Evolutionary conservation across 2,888 invertebrate genomes (phyloP).

Genomic region (Cyclophora punctaria): DNA sequence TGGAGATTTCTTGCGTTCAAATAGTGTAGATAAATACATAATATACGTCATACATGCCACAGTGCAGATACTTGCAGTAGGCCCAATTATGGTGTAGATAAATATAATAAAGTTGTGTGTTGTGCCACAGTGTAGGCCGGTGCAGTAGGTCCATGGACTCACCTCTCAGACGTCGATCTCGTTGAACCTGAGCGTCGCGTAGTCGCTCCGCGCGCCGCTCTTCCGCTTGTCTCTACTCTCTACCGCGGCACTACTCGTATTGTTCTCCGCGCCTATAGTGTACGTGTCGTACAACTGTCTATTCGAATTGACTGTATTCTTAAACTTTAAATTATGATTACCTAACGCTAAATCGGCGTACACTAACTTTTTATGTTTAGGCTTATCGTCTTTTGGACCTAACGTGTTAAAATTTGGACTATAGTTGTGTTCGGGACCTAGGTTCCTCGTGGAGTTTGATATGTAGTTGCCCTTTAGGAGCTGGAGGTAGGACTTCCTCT

Average conservation of each 20-base stretch:
- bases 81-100: neutral
- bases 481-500: constrained; percentile 63
- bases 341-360: constrained; percentile 73
- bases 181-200: constrained; percentile 69
- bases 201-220: constrained; percentile 46
- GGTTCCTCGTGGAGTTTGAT: constrained; percentile 65
- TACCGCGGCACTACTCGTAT: constrained; percentile 37
- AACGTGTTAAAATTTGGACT: constrained; percentile 51
- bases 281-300: constrained; percentile 72
- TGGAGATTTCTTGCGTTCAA: too few relatives aligned
- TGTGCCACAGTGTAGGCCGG: neutral
- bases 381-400: constrained; percentile 59
- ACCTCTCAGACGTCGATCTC: constrained; percentile 72
- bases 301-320: constrained; percentile 74
- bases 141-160: constrained; percentile 25
- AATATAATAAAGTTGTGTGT: neutral
- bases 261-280: constrained; percentile 60
- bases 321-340: constrained; percentile 74
- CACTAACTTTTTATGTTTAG: constrained; percentile 69
- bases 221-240: too few relatives aligned
- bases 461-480: constrained; percentile 67
- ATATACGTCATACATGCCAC: too few relatives aligned
- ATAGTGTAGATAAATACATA: too few relatives aligned
- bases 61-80: too few relatives aligned
- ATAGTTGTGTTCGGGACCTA: constrained; percentile 51